A percentile compares a stretch with the other conserved stretches of the same genome.
Conservation (phyloP, 2,113 vertebrate genomes). For the Colius striatus region DNA sequence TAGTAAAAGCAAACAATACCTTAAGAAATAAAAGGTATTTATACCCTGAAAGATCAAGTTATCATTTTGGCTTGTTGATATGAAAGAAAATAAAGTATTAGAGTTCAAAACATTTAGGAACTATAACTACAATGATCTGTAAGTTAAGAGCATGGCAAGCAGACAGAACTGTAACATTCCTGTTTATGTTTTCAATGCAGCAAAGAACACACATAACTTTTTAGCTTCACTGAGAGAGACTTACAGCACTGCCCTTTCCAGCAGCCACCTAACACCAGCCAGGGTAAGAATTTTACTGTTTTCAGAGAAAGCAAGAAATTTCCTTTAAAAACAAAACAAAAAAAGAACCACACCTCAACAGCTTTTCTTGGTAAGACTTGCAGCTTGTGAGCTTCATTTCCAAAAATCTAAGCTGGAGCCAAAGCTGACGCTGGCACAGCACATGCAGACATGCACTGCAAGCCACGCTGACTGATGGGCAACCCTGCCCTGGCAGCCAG, state of each 20-base stretch:
- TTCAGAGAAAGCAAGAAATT: neutral
- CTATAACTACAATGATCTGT: constrained; percentile 6
- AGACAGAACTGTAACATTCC: neutral
- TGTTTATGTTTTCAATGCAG: neutral
- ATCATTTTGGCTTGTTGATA: neutral
- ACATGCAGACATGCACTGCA: fast-evolving
- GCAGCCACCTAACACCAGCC: neutral
- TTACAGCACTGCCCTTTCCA: neutral
- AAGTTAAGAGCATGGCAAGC: neutral
- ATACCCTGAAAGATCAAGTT: neutral
- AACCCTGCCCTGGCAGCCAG: neutral
- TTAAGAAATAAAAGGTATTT: constrained; percentile 20
- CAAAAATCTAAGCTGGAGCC: neutral
- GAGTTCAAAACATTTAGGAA: constrained; percentile 6
- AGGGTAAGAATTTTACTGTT: neutral
- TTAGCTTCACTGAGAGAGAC: neutral
- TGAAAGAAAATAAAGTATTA: neutral
- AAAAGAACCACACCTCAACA: neutral
- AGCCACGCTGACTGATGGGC: neutral
- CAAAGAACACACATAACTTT: neutral
- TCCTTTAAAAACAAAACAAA: too few species aligned
- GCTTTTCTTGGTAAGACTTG: neutral
- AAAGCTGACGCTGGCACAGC: neutral
- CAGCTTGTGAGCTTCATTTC: neutral
- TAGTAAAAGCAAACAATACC: constrained; percentile 25